phyloP scores from a whole-genome alignment of 1,140 invertebrate species.

The Trissolcus basalis region DNA sequence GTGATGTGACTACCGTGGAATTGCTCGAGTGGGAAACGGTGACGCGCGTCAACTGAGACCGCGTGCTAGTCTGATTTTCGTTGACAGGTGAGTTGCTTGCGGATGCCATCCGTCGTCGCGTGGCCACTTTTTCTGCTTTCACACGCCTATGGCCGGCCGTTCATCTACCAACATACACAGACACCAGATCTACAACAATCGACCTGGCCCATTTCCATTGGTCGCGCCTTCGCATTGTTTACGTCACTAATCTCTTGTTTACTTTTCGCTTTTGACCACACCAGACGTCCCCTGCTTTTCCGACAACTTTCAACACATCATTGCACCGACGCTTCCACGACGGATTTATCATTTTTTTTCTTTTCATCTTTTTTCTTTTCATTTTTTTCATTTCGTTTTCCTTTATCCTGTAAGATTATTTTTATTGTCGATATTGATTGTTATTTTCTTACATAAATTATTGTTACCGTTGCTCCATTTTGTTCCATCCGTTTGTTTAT shows the following conservation, averaged over 20 bases:
- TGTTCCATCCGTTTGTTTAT: too few species aligned
- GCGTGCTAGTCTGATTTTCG: constrained; percentile 14
- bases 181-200: background rate
- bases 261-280: background rate
- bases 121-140: background rate
- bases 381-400: too few species aligned
- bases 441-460: too few species aligned
- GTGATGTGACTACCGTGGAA: constrained; percentile 68
- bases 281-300: constrained; percentile 2
- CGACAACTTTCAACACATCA: too few species aligned
- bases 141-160: constrained; percentile 2
- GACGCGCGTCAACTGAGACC: constrained; percentile 71
- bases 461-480: too few species aligned
- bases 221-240: constrained; percentile 5
- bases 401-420: too few species aligned
- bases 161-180: background rate
- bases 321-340: too few species aligned
- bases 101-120: background rate
- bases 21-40: constrained; percentile 67
- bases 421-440: too few species aligned
- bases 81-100: constrained; percentile 47
- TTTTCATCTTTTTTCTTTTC: too few species aligned
- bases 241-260: constrained; percentile 7
- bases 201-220: constrained; percentile 21
- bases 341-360: too few species aligned